A percentile compares a stretch with the other conserved stretches of the same genome.
phyloP scores from a whole-genome alignment of 2,888 invertebrate genomes.

The Incurvaria masculella region DNA sequence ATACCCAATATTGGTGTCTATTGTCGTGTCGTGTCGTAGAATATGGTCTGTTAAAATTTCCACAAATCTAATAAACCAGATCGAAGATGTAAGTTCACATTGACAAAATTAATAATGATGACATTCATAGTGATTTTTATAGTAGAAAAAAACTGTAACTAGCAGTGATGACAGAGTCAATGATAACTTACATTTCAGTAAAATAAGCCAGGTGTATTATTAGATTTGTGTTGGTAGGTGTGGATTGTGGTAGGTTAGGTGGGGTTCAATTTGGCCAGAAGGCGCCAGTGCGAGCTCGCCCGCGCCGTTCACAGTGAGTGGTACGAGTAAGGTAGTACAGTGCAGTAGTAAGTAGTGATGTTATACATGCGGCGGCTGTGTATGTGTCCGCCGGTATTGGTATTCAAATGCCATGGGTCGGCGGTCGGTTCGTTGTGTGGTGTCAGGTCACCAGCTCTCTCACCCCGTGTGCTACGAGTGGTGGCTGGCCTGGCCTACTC shows the following conservation, averaged over 20 bases:
- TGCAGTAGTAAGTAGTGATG: slow-evolving; percentile 26
- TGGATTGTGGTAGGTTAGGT: background rate
- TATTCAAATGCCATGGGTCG: slow-evolving; percentile 60
- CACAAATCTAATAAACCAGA: too few species aligned
- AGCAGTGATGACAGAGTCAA: too few species aligned
- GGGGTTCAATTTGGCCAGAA: background rate
- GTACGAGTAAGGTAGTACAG: slow-evolving; percentile 39
- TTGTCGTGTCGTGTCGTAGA: too few species aligned
- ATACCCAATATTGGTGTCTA: too few species aligned
- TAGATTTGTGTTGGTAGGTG: too few species aligned
- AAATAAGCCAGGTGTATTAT: too few species aligned
- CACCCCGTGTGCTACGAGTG: slow-evolving; percentile 1
- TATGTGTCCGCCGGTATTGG: slow-evolving; percentile 58
- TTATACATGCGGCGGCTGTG: slow-evolving; percentile 48
- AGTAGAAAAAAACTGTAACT: too few species aligned
- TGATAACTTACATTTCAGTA: too few species aligned
- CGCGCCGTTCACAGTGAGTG: slow-evolving; percentile 46
- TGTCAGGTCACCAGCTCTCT: background rate
- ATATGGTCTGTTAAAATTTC: too few species aligned
- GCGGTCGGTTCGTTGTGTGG: background rate
- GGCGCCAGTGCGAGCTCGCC: background rate
- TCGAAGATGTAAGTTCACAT: too few species aligned
- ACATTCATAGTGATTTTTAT: too few species aligned
- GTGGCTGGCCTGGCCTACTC: slow-evolving; percentile 4
- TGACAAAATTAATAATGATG: too few species aligned